Conservation (phyloP, 1,140 invertebrate genomes). For the Micrasema minimum region DNA sequence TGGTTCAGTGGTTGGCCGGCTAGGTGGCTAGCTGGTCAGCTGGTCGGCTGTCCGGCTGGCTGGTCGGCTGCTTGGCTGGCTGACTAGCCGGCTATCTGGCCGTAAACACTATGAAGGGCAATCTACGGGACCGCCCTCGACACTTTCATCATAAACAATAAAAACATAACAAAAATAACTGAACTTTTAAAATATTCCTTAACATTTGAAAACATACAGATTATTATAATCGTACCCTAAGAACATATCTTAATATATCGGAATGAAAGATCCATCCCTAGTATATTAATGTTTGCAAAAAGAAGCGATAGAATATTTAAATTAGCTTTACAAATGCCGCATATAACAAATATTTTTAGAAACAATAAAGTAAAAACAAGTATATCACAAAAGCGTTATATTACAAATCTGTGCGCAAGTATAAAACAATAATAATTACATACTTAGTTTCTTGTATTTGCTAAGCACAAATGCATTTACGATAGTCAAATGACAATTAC, state of each 20-base stretch:
- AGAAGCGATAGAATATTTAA: conserved; percentile 24
- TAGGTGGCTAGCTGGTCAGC: too few species aligned
- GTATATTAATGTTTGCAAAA: conserved; percentile 17
- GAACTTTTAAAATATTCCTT: conserved; percentile 30
- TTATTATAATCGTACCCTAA: conserved; percentile 35
- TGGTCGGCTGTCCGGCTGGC: too few species aligned
- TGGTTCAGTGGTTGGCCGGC: too few species aligned
- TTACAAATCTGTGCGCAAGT: conserved; percentile 29
- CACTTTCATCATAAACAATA: conserved; percentile 29
- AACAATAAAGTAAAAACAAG: conserved; percentile 32
- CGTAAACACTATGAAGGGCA: too few species aligned
- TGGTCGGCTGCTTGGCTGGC: too few species aligned
- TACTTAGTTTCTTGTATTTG: conserved; percentile 10
- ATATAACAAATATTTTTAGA: conserved; percentile 27
- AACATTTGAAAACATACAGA: conserved; percentile 42
- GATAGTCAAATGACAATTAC: conserved; percentile 22
- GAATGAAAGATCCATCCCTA: conserved; percentile 35
- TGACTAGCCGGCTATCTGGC: too few species aligned
- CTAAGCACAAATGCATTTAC: conserved; percentile 22
- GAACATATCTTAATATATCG: conserved; percentile 42
- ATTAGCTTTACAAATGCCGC: background rate
- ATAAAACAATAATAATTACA: conserved; percentile 16
- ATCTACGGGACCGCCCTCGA: background rate
- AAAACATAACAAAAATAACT: conserved; percentile 45
- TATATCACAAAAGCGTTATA: conserved; percentile 33